Percentiles rank a stretch among this genome's conserved stretches.
These are phyloP conservation scores for Leptinotarsa juncta DNA, from an alignment of 2,888 invertebrate species.

Conservation along the genomic window DNA sequence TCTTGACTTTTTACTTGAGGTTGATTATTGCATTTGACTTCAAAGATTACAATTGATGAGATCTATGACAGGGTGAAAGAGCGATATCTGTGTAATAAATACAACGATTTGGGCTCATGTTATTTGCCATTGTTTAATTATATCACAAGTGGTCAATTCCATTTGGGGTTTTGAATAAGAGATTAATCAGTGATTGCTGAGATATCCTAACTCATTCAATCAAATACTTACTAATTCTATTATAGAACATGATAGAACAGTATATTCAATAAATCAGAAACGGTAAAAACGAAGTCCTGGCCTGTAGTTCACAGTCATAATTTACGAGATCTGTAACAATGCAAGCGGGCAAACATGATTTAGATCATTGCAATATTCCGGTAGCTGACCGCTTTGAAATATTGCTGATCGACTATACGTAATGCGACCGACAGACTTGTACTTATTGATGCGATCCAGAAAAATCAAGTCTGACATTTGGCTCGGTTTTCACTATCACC, in stretches of 20 bases:
- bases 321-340: constrained; percentile 55
- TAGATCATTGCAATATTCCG: constrained; percentile 53
- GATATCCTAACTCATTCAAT: not conserved
- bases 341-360: constrained; percentile 53
- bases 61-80: too few species aligned
- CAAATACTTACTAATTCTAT: not conserved
- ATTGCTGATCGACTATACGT: constrained; percentile 41
- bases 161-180: too few species aligned
- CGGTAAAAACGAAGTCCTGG: constrained; percentile 25
- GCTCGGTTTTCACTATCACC: not conserved
- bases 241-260: too few species aligned
- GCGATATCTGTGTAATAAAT: too few species aligned
- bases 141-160: too few species aligned
- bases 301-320: constrained; percentile 43
- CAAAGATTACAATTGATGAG: too few species aligned
- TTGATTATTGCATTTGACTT: too few species aligned
- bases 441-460: constrained; percentile 32
- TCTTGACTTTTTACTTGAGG: too few species aligned
- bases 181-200: too few species aligned
- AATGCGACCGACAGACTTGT: constrained; percentile 25
- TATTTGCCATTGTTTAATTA: too few species aligned
- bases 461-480: constrained; percentile 22
- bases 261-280: not conserved
- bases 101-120: too few species aligned
- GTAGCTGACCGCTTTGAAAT: constrained; percentile 52